These are phyloP conservation scores for Equus quagga DNA, from an alignment of 2,113 vertebrate genomes.

Conservation along the genomic window DNA sequence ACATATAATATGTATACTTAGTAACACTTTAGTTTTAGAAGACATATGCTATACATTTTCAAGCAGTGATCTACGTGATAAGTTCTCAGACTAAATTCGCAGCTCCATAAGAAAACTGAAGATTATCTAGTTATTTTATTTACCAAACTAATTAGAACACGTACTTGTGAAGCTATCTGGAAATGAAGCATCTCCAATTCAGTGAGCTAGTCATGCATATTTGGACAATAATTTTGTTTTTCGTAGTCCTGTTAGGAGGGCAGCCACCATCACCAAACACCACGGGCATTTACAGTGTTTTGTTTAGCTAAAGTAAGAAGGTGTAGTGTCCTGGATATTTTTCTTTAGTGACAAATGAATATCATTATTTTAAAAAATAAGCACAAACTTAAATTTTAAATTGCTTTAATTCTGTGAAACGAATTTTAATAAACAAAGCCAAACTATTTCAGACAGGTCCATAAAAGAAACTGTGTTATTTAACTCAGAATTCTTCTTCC, in stretches of 20 bases:
- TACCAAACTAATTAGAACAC: background rate
- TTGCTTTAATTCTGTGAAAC: slow-evolving; percentile 39
- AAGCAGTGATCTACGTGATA: background rate
- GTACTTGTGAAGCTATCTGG: slow-evolving; percentile 13
- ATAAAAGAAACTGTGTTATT: slow-evolving; percentile 7
- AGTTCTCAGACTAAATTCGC: slow-evolving; percentile 7
- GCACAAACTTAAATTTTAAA: background rate
- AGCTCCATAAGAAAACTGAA: background rate
- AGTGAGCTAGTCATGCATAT: background rate
- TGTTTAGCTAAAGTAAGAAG: slow-evolving; percentile 29
- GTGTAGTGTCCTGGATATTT: background rate
- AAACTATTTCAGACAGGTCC: background rate
- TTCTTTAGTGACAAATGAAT: background rate
- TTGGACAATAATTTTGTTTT: slow-evolving; percentile 3
- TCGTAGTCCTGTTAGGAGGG: background rate
- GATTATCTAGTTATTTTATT: slow-evolving; percentile 10
- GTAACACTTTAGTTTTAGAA: slow-evolving; percentile 45
- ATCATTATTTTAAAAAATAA: slow-evolving; percentile 6
- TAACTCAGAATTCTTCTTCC: background rate
- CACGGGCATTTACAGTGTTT: background rate
- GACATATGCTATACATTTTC: background rate
- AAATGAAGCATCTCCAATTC: background rate
- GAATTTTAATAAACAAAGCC: background rate
- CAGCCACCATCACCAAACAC: background rate
- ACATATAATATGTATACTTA: background rate